Conservation (phyloP, 1,140 invertebrate genomes). For the Antheraea mylitta region DNA sequence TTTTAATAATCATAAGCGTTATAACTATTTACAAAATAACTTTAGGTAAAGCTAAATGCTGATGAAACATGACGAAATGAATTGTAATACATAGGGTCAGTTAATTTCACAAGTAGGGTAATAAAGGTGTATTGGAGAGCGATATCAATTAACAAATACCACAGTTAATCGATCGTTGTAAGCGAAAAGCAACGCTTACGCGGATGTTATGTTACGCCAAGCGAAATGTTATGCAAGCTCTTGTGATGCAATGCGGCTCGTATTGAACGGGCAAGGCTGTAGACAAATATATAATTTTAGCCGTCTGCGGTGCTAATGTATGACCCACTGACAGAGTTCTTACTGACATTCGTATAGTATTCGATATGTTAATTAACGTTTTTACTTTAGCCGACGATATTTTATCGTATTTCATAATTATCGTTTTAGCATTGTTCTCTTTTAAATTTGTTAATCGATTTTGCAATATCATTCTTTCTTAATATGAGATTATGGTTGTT, state of each 20-base stretch:
- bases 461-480: too few relatives aligned
- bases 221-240: conserved; percentile 47
- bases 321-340: conserved; percentile 48
- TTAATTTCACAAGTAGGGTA: too few relatives aligned
- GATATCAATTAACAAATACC: conserved; percentile 7
- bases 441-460: too few relatives aligned
- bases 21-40: too few relatives aligned
- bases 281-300: conserved; percentile 48
- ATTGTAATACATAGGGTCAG: too few relatives aligned
- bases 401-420: too few relatives aligned
- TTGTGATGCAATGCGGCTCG: conserved; percentile 47
- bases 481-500: too few relatives aligned
- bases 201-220: conserved; percentile 24
- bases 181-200: conserved; percentile 24
- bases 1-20: too few relatives aligned
- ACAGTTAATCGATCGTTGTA: conserved; percentile 3
- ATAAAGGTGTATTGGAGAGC: background rate
- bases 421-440: too few relatives aligned
- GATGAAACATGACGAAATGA: too few relatives aligned
- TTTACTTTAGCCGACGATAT: too few relatives aligned
- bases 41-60: too few relatives aligned
- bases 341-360: conserved; percentile 1
- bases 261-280: conserved; percentile 44
- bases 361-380: background rate
- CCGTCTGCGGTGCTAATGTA: conserved; percentile 40